These are phyloP conservation scores for Gymnocypris eckloni DNA, from an alignment of 2,797 vertebrate genomes.

Conservation along the genomic window DNA sequence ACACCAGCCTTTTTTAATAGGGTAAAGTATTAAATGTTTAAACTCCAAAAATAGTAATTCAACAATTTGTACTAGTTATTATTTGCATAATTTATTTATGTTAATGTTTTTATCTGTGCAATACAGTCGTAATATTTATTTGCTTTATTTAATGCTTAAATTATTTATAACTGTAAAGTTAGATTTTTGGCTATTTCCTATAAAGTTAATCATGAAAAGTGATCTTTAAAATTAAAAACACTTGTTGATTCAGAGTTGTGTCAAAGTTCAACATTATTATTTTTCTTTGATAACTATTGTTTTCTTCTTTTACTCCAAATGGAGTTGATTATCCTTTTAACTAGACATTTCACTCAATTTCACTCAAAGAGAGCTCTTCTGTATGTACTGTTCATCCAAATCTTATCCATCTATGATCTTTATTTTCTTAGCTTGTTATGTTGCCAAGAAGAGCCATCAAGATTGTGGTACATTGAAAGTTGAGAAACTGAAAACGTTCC, in stretches of 20 bases:
- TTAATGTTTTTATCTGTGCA: constrained; percentile 30
- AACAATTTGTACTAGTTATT: constrained; percentile 48
- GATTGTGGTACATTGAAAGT: constrained; percentile 67
- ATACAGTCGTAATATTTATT: constrained; percentile 37
- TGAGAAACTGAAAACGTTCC: constrained; percentile 73
- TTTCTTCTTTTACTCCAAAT: constrained; percentile 2
- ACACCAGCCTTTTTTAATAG: constrained; percentile 20
- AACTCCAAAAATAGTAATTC: constrained; percentile 30
- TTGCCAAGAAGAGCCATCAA: constrained; percentile 45
- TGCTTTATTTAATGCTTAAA: constrained; percentile 58
- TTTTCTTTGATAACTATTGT: constrained; percentile 11
- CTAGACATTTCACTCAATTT: constrained; percentile 14
- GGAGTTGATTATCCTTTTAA: constrained; percentile 7
- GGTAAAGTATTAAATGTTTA: neutral
- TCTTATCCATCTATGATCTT: constrained; percentile 13
- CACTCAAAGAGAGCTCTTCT: constrained; percentile 2
- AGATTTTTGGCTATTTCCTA: constrained; percentile 22
- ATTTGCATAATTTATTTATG: constrained; percentile 51
- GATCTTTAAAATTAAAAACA: constrained; percentile 5
- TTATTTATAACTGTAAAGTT: constrained; percentile 52
- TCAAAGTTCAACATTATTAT: constrained; percentile 13
- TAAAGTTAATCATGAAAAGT: constrained; percentile 8
- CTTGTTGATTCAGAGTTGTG: neutral
- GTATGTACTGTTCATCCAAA: constrained; percentile 40
- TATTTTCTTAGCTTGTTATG: constrained; percentile 7